Evolutionary conservation across 2,113 vertebrate species (phyloP), one percentile per base, ranked within the genome.

Genomic region (Neoarius graeffei): DNA sequence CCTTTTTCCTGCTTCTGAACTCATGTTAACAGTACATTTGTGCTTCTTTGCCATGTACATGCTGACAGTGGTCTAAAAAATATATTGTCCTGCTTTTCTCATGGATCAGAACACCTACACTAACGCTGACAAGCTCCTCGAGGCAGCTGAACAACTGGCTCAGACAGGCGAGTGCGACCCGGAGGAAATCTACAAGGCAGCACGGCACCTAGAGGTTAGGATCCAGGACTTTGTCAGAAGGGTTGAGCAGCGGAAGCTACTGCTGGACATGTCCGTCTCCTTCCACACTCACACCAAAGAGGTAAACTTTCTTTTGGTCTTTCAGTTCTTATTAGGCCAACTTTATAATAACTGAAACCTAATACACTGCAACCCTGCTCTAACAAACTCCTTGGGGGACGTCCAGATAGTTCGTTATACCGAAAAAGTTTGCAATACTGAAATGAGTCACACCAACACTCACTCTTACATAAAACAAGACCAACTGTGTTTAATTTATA

Each of bases 241-340:
- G 20, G 98, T 99, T 66, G 98, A 99, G 59, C 98, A 99, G 94
- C 95, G 98, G 92, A 99, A 99, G 90, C 96, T 99, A 91, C 97
- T 99, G 86, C 94, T 99, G 88, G 98, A 99, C 94, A 98, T 99
- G 97, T 99, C 98, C 0, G 98, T 99, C 89, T 99, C 97, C 91
- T 99, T 99, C 94, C 98, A 99, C 92, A 99, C 97, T 1, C 98
- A 99, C 95, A 99, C 98, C 89, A 99, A 99, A 94, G 98, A 99
- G 97, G 98, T 99, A 96, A 93, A 81, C 25, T 27, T n/a, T 50
- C 17, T 11, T 64, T 77, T 60, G 30, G 1, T 3, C 14, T n/a
- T 73, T 5, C 14, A 84, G n/a, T 35, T 84, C 48, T 23, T 66
- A 35, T 79, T 56, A 81, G 30, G 35, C n/a, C 42, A 23, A 54